A percentile compares a stretch with the other conserved stretches of the same genome.
Conservation (phyloP, 2,797 vertebrate genomes). For the Sternotherus odoratus region DNA sequence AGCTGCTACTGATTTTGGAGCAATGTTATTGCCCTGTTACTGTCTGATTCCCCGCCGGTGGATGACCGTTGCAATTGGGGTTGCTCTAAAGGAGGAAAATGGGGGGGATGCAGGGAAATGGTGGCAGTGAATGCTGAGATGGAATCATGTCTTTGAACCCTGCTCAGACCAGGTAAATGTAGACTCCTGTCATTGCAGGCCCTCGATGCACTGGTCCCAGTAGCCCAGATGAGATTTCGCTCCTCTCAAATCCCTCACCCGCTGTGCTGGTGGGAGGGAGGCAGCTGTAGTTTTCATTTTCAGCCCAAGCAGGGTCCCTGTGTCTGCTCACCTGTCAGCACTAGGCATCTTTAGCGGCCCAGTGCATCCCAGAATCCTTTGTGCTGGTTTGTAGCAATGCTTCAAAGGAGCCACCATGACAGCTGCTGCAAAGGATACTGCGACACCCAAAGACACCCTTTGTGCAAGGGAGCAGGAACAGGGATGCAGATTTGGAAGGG, state of each 20-base stretch:
- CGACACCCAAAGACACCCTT: not conserved
- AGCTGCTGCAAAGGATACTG: not conserved
- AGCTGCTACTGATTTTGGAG: rapidly evolving
- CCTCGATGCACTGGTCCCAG: rapidly evolving
- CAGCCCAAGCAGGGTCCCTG: not conserved
- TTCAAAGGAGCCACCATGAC: rapidly evolving
- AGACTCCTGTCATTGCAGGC: not conserved
- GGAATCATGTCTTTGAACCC: rapidly evolving
- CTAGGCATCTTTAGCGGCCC: rapidly evolving
- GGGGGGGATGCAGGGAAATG: not conserved
- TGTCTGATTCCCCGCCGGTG: rapidly evolving
- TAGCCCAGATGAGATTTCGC: rapidly evolving
- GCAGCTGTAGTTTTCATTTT: not conserved
- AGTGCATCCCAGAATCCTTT: rapidly evolving
- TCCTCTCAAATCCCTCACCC: rapidly evolving
- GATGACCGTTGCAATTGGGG: not conserved
- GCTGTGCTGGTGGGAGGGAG: no score
- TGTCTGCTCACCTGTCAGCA: rapidly evolving
- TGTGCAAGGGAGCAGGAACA: not conserved
- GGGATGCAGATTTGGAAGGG: not conserved
- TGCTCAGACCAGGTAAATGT: not conserved
- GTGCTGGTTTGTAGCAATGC: not conserved
- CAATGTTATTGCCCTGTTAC: not conserved
- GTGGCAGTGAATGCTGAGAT: not conserved
- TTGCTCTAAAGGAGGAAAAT: not conserved